Evolutionary conservation across 2,888 invertebrate genomes (phyloP).

Genomic region (Phragmatobia fuliginosa): DNA sequence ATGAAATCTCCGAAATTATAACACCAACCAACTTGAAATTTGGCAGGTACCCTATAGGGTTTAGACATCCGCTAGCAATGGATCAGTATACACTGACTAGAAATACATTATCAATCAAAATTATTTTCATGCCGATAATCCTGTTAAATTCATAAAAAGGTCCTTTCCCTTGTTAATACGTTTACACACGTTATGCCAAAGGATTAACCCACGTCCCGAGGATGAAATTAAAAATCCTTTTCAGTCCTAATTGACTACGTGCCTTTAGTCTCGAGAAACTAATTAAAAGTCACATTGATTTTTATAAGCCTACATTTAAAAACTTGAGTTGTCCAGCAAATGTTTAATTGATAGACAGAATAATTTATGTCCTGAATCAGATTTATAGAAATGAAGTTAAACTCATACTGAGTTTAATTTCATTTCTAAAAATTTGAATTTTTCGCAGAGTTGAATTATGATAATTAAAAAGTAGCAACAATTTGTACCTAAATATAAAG

Average conservation of each 20-base stretch:
- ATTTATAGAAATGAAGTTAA: not conserved
- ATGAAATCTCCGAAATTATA: too few species aligned
- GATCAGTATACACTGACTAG: not conserved
- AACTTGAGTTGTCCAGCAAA: not conserved
- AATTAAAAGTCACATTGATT: not conserved
- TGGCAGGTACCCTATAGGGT: too few species aligned
- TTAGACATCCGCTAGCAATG: too few species aligned
- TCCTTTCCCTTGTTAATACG: not conserved
- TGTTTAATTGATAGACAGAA: not conserved
- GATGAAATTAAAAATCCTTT: not conserved
- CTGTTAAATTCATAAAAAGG: not conserved
- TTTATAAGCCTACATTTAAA: not conserved
- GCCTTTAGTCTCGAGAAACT: not conserved
- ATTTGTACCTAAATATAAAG: not conserved
- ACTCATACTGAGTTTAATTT: too few species aligned
- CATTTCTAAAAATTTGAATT: too few species aligned
- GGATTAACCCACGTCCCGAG: constrained; percentile 4
- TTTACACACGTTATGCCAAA: not conserved
- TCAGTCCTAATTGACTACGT: constrained; percentile 1
- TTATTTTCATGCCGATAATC: not conserved
- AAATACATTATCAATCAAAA: constrained; percentile 2
- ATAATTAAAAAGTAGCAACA: too few species aligned
- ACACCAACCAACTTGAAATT: too few species aligned
- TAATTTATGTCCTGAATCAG: not conserved
- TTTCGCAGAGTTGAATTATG: too few species aligned